Evolutionary conservation across 2,888 invertebrate genomes (phyloP).

Genomic region (Nephrocerus scutellatus): DNA sequence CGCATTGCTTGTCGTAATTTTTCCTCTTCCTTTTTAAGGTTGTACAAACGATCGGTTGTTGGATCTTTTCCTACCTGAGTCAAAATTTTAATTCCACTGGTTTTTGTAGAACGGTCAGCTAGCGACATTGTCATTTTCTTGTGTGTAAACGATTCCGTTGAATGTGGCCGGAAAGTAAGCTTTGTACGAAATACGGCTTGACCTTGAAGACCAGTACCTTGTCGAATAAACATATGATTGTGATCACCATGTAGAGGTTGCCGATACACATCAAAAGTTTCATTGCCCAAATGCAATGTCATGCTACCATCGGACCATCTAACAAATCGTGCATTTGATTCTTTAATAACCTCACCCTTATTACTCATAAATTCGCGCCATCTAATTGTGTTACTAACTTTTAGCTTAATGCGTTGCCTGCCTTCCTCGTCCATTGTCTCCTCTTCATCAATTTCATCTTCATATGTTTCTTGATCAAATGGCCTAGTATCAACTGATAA

Average conservation of each 20-base stretch:
- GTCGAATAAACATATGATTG: slow-evolving; percentile 91
- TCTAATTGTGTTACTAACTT: slow-evolving; percentile 95
- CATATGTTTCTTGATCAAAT: slow-evolving; percentile 89
- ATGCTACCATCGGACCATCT: slow-evolving; percentile 98
- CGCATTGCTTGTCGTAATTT: slow-evolving; percentile 83
- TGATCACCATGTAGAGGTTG: slow-evolving; percentile 92
- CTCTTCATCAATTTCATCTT: slow-evolving; percentile 98
- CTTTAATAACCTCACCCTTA: slow-evolving; percentile 71
- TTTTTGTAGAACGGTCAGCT: slow-evolving; percentile 90
- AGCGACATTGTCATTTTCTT: slow-evolving; percentile 97
- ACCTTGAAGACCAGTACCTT: slow-evolving; percentile 91
- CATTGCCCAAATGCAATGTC: slow-evolving; percentile 92
- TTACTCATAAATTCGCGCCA: slow-evolving; percentile 84
- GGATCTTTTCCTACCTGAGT: slow-evolving; percentile 77
- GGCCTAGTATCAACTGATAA: slow-evolving; percentile 95
- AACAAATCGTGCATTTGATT: slow-evolving; percentile 93
- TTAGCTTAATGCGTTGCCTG: slow-evolving; percentile 71
- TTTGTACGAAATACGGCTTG: slow-evolving; percentile 96
- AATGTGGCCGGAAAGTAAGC: slow-evolving; percentile 94
- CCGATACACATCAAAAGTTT: slow-evolving; percentile 96
- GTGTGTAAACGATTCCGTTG: slow-evolving; percentile 98
- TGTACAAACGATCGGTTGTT: slow-evolving; percentile 82
- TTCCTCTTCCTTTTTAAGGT: slow-evolving; percentile 98
- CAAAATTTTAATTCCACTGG: slow-evolving; percentile 90
- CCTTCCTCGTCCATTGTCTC: slow-evolving; percentile 98